Percentiles rank a stretch among this genome's conserved stretches.
Conservation (phyloP, 1,140 invertebrate genomes). For the Diachasma alloeum region DNA sequence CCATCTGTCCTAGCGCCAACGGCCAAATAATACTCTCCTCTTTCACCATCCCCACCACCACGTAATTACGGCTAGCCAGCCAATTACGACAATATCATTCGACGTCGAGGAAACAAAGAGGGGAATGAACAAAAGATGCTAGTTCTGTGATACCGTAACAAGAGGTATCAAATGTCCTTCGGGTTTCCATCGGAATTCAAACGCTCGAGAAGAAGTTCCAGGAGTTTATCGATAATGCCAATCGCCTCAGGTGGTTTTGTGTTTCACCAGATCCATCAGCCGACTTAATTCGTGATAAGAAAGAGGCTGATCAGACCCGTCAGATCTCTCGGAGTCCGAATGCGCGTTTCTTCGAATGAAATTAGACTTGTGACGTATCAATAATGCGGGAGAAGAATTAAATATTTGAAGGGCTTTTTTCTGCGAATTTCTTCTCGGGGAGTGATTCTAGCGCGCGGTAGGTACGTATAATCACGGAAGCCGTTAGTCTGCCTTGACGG, state of each 20-base stretch:
- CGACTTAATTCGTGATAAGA: neutral
- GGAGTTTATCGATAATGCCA: neutral
- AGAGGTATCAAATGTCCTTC: neutral
- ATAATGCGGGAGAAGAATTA: no score
- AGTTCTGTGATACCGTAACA: neutral
- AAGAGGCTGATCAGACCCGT: no score
- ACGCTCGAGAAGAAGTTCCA: neutral
- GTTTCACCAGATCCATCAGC: neutral
- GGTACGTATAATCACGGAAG: neutral
- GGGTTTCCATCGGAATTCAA: neutral
- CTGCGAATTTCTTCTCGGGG: no score
- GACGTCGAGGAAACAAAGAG: slow-evolving; percentile 13
- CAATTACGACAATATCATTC: slow-evolving; percentile 27
- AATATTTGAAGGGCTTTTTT: no score
- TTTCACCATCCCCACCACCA: neutral
- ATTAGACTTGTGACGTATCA: no score
- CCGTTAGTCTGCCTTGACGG: neutral
- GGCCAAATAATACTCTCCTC: slow-evolving; percentile 4
- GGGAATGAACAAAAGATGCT: neutral
- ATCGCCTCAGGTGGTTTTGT: neutral
- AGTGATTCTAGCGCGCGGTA: no score
- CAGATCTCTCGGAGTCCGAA: no score
- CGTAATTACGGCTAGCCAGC: slow-evolving; percentile 14
- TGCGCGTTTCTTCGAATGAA: no score
- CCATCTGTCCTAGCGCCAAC: slow-evolving; percentile 16